phyloP scores from a whole-genome alignment of 2,113 vertebrate species.

The Thamnaconus septentrionalis region DNA sequence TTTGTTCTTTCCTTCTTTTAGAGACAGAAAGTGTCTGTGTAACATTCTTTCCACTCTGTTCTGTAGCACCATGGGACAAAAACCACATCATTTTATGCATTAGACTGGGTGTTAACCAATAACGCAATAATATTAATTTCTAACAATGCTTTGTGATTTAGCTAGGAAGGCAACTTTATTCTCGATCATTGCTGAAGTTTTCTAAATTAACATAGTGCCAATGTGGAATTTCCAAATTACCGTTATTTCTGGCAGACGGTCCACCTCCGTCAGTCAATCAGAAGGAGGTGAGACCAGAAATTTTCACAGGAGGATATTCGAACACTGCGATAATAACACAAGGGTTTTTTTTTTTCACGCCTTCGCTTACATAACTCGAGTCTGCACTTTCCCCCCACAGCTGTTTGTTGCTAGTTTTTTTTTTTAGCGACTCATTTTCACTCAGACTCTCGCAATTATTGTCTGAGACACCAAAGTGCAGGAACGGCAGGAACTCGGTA shows the following conservation, averaged over 20 bases:
- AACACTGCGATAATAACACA: constrained; percentile 16
- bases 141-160: too few relatives aligned
- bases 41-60: too few relatives aligned
- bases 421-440: constrained; percentile 20
- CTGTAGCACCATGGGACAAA: too few relatives aligned
- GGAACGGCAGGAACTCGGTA: not conserved
- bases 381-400: constrained; percentile 20
- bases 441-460: constrained; percentile 7
- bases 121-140: too few relatives aligned
- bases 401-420: constrained; percentile 19
- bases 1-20: too few relatives aligned
- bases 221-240: not conserved
- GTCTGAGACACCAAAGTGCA: not conserved
- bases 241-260: not conserved
- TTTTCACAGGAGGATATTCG: constrained; percentile 16
- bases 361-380: constrained; percentile 36
- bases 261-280: constrained; percentile 6
- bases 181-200: too few relatives aligned
- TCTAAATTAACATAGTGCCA: too few relatives aligned
- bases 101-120: too few relatives aligned
- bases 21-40: too few relatives aligned
- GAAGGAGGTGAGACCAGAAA: constrained; percentile 15
- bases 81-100: too few relatives aligned
- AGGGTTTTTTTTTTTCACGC: constrained; percentile 22
- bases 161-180: too few relatives aligned